Base-by-base conservation (phyloP, 2,797 vertebrate genomes). In the Chiloscyllium punctatum region DNA sequence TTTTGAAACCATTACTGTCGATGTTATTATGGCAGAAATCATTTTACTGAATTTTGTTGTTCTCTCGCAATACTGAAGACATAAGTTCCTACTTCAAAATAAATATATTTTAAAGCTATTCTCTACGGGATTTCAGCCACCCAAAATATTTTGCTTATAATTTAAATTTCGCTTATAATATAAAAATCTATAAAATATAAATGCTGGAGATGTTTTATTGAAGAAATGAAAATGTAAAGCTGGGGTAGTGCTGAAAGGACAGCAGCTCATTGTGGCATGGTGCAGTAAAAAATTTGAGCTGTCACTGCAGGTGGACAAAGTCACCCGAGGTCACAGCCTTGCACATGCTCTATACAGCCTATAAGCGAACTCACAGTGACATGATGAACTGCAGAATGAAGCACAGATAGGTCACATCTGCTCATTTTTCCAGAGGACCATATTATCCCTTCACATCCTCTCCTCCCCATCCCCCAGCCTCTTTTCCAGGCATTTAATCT, bases 321-420 rank as follows among this genome's bases (percentile, higher is more conserved):
- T 95, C 94, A 95, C 42, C 71, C 72, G 94, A 95, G 94, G 94
- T 95, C 94, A 95, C 69, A 74, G 94, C 37, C 94, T 95, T 53
- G 94, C 94, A 95, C 94, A 77, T 95, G 69, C 71, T 95, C 94
- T 30, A 77, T 95, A 71, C 42, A 53, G 94, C 94, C 69, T n/a
- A 95, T 77, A 11, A 77, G 71, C 94, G 48, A 77, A 77, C 94
- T 77, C 94, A 33, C 94, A 21, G 71, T 95, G 94, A 95, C 94
- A 95, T 95, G 94, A 95, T 95, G 94, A 95, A 95, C 94, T 77
- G 94, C 94, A 77, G 71, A 95, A 95, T 95, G 94, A 95, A 95
- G 94, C 94, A 77, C 94, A 77, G 71, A 77, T 95, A 95, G 94
- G 94, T 57, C 94, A 95, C 94, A 95, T 95, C 94, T 95, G 94